These are phyloP conservation scores for Synanthedon tipuliformis DNA, from an alignment of 2,888 invertebrate species.

Conservation along the genomic window DNA sequence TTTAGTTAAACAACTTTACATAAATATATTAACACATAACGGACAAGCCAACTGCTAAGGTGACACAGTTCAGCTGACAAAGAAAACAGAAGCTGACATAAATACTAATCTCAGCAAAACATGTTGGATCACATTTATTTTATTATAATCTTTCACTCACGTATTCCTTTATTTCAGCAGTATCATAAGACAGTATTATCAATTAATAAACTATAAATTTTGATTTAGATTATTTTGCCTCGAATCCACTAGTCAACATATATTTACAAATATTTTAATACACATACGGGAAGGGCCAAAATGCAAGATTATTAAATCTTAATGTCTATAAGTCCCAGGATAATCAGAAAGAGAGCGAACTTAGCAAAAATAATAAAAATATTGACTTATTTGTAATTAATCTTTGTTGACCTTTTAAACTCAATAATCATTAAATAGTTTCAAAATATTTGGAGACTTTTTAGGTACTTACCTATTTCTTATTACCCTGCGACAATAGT, in stretches of 20 bases:
- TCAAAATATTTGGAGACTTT: too few relatives aligned
- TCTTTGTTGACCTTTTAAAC: too few relatives aligned
- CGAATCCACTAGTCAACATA: background rate
- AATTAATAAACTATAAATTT: slow-evolving; percentile 35
- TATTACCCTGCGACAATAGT: too few relatives aligned
- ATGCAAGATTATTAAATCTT: too few relatives aligned
- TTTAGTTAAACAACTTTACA: slow-evolving; percentile 1
- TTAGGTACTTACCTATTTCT: too few relatives aligned
- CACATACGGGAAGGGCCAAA: too few relatives aligned
- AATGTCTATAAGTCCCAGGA: too few relatives aligned
- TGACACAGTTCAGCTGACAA: slow-evolving; percentile 32
- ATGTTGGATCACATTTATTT: slow-evolving; percentile 56
- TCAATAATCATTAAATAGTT: too few relatives aligned
- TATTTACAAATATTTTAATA: background rate
- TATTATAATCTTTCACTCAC: slow-evolving; percentile 45
- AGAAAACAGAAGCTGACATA: slow-evolving; percentile 43
- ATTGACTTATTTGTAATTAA: too few relatives aligned
- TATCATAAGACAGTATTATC: slow-evolving; percentile 41
- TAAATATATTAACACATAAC: slow-evolving; percentile 24
- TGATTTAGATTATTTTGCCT: background rate
- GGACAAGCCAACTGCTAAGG: slow-evolving; percentile 32
- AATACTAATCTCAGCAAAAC: slow-evolving; percentile 43
- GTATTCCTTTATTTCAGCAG: slow-evolving; percentile 64
- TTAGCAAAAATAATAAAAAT: too few relatives aligned
- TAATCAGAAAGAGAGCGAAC: too few relatives aligned